These are phyloP conservation scores for Drosophila hamatofila DNA, from an alignment of 2,888 invertebrate genomes.

Conservation along the genomic window DNA sequence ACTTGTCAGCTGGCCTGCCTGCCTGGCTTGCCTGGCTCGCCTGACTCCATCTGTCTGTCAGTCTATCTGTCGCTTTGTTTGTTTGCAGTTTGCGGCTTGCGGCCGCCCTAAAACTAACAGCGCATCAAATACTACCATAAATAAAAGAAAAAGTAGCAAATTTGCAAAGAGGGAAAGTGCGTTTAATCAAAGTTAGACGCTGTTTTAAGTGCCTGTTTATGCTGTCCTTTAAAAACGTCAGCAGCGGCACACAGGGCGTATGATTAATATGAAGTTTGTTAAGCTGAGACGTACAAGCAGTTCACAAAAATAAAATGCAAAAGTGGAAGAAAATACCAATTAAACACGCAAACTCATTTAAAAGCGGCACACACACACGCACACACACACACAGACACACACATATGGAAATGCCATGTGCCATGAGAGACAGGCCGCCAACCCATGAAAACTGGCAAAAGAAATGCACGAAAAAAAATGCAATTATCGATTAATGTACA, in stretches of 20 bases:
- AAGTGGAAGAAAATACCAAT: constrained; percentile 62
- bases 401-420: constrained; percentile 64
- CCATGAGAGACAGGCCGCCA: constrained; percentile 66
- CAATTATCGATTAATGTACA: constrained; percentile 81
- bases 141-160: neutral
- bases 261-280: constrained; percentile 70
- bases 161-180: constrained; percentile 58
- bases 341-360: constrained; percentile 82
- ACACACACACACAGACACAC: constrained; percentile 29
- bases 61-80: constrained; percentile 39
- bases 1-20: constrained; percentile 62
- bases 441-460: constrained; percentile 71
- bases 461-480: constrained; percentile 76
- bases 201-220: constrained; percentile 20
- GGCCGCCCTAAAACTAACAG: constrained; percentile 69
- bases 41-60: constrained; percentile 30
- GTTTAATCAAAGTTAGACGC: constrained; percentile 61
- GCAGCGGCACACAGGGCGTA: constrained; percentile 47
- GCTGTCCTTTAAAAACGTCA: constrained; percentile 41
- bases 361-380: constrained; percentile 44
- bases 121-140: constrained; percentile 49
- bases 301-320: constrained; percentile 13
- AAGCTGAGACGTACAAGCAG: constrained; percentile 20
- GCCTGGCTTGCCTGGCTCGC: constrained; percentile 26
- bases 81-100: constrained; percentile 55